Evolutionary conservation across 2,113 vertebrate genomes (phyloP), one percentile per base, ranked within the genome.

Genomic region (Ptilorrhoa leucosticta): DNA sequence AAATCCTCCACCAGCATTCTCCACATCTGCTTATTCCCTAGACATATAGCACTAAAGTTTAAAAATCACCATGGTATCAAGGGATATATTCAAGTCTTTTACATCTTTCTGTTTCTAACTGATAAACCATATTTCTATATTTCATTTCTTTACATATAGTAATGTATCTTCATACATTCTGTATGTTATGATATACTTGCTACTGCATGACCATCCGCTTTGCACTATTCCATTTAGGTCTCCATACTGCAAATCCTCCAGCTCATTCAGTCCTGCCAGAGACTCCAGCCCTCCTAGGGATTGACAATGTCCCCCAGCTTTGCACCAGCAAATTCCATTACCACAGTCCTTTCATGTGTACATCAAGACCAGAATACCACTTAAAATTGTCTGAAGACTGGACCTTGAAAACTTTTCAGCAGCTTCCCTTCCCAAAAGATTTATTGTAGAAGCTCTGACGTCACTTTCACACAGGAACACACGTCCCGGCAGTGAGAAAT

Each of bases 231-330:
- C 53, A 70, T 54, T 79, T 21, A 33, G 6, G 31, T 26, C 31
- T 58, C 21, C 15, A 40, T 21, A 40, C 1, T 65, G n/a, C 54
- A 90, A 75, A 82, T 27, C 45, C 33, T 54, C 33, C 68, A 80
- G 39, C 30, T 80, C 48, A 35, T 15, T 42, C 85, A 58, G 27
- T 28, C 27, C 54, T 27, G 45, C 4, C 1, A 63, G 17, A 68
- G 28, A 56, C 45, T 42, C 15, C 21, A 65, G 44, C 9, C 24
- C n/a, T 33, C 13, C 70, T 57, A 37, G 5, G 8, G 35, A 70
- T 0, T 37, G 28, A 79, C 2, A 4, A 40, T 0, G 10, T 8
- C 17, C n/a, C 30, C 10, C 54, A 81, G 18, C 35, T 28, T 35
- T 28, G 54, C 17, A 51, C 28, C 88, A 80, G 35, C 19, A 39